A percentile compares a stretch with the other conserved stretches of the same genome.
phyloP scores from a whole-genome alignment of 2,888 invertebrate species.

The Proisotoma minuta region DNA sequence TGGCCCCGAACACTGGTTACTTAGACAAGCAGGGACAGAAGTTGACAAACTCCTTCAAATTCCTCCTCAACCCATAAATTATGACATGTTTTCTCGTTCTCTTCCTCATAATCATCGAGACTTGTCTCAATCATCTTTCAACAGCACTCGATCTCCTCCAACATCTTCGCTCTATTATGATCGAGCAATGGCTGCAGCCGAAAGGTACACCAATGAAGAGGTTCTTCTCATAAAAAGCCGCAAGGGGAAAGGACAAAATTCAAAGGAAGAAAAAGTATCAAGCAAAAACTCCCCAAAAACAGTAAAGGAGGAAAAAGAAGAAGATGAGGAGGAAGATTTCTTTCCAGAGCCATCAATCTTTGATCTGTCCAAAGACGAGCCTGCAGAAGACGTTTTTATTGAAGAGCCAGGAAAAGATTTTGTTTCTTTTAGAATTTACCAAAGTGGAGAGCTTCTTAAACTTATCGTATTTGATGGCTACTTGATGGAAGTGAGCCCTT shows the following conservation, averaged over 20 bases:
- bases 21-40: constrained; percentile 40
- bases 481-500: constrained; percentile 40
- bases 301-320: background rate
- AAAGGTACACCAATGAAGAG: constrained; percentile 5
- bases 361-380: constrained; percentile 25
- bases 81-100: background rate
- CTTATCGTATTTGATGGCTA: constrained; percentile 41
- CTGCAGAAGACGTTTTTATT: constrained; percentile 30
- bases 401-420: constrained; percentile 23
- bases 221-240: background rate
- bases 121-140: background rate
- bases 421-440: constrained; percentile 37
- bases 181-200: background rate
- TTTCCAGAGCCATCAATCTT: constrained; percentile 20
- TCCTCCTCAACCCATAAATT: constrained; percentile 30
- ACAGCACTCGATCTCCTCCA: too few relatives aligned
- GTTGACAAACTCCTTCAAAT: constrained; percentile 41
- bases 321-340: background rate
- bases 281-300: background rate
- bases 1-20: constrained; percentile 44
- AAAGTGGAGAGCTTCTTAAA: constrained; percentile 36
- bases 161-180: background rate
- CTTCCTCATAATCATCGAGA: background rate
- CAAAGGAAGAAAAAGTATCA: background rate
- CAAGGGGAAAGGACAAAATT: background rate